Evolutionary conservation across 2,888 invertebrate genomes (phyloP), one percentile per base, ranked within the genome.

Genomic region (Patella ulyssiponensis): DNA sequence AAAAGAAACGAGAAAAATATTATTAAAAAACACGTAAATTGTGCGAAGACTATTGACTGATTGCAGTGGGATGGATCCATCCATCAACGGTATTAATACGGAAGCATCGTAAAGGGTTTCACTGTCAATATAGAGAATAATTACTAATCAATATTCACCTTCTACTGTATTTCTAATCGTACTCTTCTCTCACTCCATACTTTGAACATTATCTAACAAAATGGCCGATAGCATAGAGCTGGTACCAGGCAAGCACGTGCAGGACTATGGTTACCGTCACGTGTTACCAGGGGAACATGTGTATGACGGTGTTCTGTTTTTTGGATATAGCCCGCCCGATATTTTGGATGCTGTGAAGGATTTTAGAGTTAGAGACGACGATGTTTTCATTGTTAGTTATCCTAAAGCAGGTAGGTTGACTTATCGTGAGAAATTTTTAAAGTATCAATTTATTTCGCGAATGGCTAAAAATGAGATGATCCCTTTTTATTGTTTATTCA

Each of bases 371-470:
- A 92, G 94, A 76, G 93, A 94, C 4, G 95, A 95, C 84, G 97
- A 97, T 90, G 94, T 96, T 0, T 96, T 97, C 95, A 93, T 97
- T 91, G 94, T 96, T 71, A 97, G 97, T 14, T 97, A 95, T 93
- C 97, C 97, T 0, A 94, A 97, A 87, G 96, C 97, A 86, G 97
- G 97, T 96, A 90, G 92, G 92, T 90, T 11, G 4, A 20, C 9
- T 20, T 64, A 44, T 44, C 44, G 9, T 44, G 44, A 44, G 44
- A 44, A 9, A 44, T 44, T 9, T 44, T 44, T 44, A 44, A 14
- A 20, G 23, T 64, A 12, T 64, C 12, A 64, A 64, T 23, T 9
- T 5, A 64, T 64, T 64, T 11, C 64, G 64, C 23, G 64, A 64
- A 23, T 12, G 23, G 64, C 20, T 12, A 9, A 44, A 44, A 44